Percentiles rank a stretch among this genome's conserved stretches.
These are phyloP conservation scores for Dicerorhinus sumatrensis DNA, from an alignment of 2,113 vertebrate genomes.

Conservation along the genomic window DNA sequence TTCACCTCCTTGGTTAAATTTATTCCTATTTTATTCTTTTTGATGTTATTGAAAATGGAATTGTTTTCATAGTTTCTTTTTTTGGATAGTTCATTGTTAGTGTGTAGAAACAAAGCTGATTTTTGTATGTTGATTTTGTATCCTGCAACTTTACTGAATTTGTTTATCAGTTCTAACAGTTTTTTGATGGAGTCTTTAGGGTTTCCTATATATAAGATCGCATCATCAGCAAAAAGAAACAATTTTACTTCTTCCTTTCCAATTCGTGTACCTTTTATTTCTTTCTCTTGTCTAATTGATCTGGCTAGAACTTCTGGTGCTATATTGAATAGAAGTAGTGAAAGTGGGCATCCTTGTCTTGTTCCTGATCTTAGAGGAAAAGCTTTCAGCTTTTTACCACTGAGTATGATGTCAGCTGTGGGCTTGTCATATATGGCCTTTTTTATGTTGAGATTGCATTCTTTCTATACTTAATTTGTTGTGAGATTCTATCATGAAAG, in stretches of 20 bases:
- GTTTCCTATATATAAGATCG: not conserved
- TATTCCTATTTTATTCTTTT: not conserved
- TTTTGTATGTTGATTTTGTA: not conserved
- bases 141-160: not conserved
- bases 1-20: not conserved
- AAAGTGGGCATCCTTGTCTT: not conserved
- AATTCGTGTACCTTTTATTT: not conserved
- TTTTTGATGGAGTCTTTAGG: not conserved
- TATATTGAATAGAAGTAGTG: not conserved
- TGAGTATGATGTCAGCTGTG: not conserved
- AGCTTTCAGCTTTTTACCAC: not conserved
- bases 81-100: not conserved
- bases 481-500: not conserved
- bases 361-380: not conserved
- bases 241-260: not conserved
- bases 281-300: not conserved
- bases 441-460: not conserved
- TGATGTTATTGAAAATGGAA: not conserved
- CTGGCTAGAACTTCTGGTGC: not conserved
- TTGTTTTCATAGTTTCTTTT: not conserved
- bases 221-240: not conserved
- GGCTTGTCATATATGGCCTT: not conserved
- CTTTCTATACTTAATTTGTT: not conserved
- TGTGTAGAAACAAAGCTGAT: not conserved
- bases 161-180: not conserved